A percentile compares a stretch with the other conserved stretches of the same genome.
phyloP scores from a whole-genome alignment of 2,888 invertebrate species.

The Drosophila glabriapex region DNA sequence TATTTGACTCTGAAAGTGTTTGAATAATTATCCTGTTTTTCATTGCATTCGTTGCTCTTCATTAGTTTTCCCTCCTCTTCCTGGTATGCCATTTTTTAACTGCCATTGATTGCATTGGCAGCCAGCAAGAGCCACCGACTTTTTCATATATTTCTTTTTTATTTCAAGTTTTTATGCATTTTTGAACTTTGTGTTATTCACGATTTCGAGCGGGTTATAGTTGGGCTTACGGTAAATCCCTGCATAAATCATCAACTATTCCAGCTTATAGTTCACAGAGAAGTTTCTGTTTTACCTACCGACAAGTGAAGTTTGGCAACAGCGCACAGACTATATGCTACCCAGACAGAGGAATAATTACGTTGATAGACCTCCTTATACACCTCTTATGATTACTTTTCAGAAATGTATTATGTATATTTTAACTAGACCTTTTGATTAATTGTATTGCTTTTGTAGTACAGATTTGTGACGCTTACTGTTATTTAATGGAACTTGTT shows the following conservation, averaged over 20 bases:
- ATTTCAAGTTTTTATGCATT: conserved; percentile 7
- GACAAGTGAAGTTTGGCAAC: conserved; percentile 29
- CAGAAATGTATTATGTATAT: too few species aligned
- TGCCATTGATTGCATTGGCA: conserved; percentile 31
- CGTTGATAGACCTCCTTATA: background rate
- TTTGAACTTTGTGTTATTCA: conserved; percentile 17
- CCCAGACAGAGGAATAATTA: background rate
- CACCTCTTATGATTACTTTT: background rate
- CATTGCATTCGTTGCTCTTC: conserved; percentile 18
- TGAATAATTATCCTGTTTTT: conserved; percentile 72
- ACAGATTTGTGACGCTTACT: background rate
- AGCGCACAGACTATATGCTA: background rate
- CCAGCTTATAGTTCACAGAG: conserved; percentile 21
- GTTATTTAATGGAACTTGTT: background rate
- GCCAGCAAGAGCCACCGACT: conserved; percentile 17
- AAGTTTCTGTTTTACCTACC: conserved; percentile 9
- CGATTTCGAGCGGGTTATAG: conserved; percentile 9
- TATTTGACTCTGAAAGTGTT: conserved; percentile 71
- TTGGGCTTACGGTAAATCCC: conserved; percentile 17
- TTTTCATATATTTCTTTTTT: conserved; percentile 32
- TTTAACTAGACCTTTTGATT: background rate
- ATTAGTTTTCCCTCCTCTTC: conserved; percentile 12
- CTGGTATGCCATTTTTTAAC: conserved; percentile 27
- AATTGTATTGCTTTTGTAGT: background rate
- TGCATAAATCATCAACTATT: conserved; percentile 43